Conservation (phyloP, 2,888 invertebrate species). For the Melipona bicolor region DNA sequence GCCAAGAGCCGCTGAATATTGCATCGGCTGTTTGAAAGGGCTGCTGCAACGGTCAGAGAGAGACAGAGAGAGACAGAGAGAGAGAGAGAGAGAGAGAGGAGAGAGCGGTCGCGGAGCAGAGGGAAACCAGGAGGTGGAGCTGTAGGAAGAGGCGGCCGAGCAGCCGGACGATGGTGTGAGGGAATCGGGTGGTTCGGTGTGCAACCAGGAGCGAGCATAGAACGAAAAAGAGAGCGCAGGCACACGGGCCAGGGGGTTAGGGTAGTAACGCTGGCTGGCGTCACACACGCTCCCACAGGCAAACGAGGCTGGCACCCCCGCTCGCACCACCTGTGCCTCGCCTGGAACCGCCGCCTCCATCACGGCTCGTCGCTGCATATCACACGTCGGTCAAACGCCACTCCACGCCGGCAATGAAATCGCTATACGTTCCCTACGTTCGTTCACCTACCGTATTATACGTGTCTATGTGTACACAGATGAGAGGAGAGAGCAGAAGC, state of each 20-base stretch:
- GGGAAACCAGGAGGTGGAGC: slow-evolving; percentile 45
- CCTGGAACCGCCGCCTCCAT: slow-evolving; percentile 66
- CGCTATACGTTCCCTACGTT: slow-evolving; percentile 70
- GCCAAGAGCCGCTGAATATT: slow-evolving; percentile 83
- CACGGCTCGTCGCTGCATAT: slow-evolving; percentile 78
- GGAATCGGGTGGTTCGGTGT: slow-evolving; percentile 52
- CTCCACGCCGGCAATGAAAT: slow-evolving; percentile 79
- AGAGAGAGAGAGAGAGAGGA: slow-evolving; percentile 55
- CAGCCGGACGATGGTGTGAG: slow-evolving; percentile 42
- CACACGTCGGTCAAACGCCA: slow-evolving; percentile 83
- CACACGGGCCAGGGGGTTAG: slow-evolving; percentile 37
- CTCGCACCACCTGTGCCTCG: slow-evolving; percentile 65
- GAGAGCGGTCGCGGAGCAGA: slow-evolving; percentile 55
- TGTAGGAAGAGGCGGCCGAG: not conserved
- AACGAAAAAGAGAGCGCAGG: slow-evolving; percentile 49
- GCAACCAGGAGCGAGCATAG: slow-evolving; percentile 50
- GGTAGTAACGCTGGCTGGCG: slow-evolving; percentile 69
- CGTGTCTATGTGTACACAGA: slow-evolving; percentile 49
- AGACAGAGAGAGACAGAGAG: slow-evolving; percentile 62
- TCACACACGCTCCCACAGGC: slow-evolving; percentile 60
- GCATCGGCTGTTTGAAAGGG: slow-evolving; percentile 83
- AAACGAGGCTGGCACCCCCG: slow-evolving; percentile 29
- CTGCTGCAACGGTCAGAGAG: slow-evolving; percentile 68
- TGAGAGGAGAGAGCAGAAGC: slow-evolving; percentile 26
- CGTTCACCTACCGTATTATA: slow-evolving; percentile 64